Percentiles rank a stretch among this genome's conserved stretches.
Conservation (phyloP, 1,140 invertebrate species). For the Drosophila chauvacae region DNA sequence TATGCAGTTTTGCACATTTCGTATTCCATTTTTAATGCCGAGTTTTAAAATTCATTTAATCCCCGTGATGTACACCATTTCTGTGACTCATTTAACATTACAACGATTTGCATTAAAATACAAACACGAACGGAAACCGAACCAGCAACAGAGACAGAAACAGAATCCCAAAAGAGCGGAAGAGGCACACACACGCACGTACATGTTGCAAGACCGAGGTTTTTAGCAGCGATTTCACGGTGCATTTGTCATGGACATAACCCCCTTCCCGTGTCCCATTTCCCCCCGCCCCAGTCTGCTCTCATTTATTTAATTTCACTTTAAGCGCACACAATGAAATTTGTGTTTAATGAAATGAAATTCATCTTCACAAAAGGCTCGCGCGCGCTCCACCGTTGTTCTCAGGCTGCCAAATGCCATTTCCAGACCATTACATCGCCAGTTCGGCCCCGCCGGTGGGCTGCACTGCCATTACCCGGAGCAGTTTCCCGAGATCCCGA, state of each 20-base stretch:
- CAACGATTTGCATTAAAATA: slow-evolving; percentile 67
- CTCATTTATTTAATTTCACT: slow-evolving; percentile 77
- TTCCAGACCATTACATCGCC: slow-evolving; percentile 75
- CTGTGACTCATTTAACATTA: slow-evolving; percentile 78
- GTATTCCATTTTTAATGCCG: slow-evolving; percentile 41
- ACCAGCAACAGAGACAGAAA: slow-evolving; percentile 3
- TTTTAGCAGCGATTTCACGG: slow-evolving; percentile 68
- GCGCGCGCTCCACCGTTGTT: slow-evolving; percentile 20
- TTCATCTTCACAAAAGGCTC: slow-evolving; percentile 66
- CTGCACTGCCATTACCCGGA: slow-evolving; percentile 16
- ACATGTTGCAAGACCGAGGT: slow-evolving; percentile 12
- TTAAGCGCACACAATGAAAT: slow-evolving; percentile 72
- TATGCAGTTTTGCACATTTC: slow-evolving; percentile 57
- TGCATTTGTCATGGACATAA: slow-evolving; percentile 68
- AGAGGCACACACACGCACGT: slow-evolving; percentile 9
- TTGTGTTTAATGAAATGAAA: slow-evolving; percentile 79
- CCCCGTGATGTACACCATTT: slow-evolving; percentile 58
- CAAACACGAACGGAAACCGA: slow-evolving; percentile 43
- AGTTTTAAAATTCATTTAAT: slow-evolving; percentile 69
- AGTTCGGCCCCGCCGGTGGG: slow-evolving; percentile 17
- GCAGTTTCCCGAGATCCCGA: slow-evolving; percentile 11
- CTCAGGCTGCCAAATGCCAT: slow-evolving; percentile 63
- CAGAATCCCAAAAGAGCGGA: slow-evolving; percentile 28
- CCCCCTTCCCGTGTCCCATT: slow-evolving; percentile 6
- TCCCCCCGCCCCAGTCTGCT: not conserved